Conservation (phyloP, 1,140 invertebrate genomes). For the Globodera ellingtonae region DNA sequence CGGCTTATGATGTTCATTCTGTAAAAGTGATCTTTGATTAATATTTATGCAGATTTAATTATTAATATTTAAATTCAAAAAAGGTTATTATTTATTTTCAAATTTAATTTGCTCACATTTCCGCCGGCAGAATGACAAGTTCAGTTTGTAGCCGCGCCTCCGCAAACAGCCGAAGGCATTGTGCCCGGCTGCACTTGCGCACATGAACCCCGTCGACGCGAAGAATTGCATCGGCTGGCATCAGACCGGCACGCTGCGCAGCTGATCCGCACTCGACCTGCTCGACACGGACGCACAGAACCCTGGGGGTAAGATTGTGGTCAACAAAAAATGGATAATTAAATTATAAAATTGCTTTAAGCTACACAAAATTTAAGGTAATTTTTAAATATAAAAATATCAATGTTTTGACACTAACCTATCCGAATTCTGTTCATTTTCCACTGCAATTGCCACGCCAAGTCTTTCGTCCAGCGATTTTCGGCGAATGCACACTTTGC, state of each 20-base stretch:
- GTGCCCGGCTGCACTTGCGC: conserved; percentile 28
- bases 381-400: background rate
- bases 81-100: background rate
- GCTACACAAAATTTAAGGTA: background rate
- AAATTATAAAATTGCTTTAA: background rate
- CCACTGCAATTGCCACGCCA: conserved; percentile 44
- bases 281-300: conserved; percentile 45
- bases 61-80: background rate
- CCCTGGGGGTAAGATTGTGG: conserved; percentile 16
- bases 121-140: conserved; percentile 34
- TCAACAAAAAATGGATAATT: conserved; percentile 24
- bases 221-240: conserved; percentile 44
- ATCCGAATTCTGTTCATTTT: conserved; percentile 30
- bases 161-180: conserved; percentile 46
- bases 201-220: conserved; percentile 40
- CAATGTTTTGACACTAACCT: conserved; percentile 10
- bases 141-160: conserved; percentile 24
- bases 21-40: conserved; percentile 1
- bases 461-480: conserved; percentile 34
- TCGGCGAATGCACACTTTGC: conserved; percentile 37
- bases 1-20: conserved; percentile 14
- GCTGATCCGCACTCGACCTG: conserved; percentile 43
- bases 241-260: conserved; percentile 33
- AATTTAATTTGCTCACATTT: conserved; percentile 31
- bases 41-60: background rate